A percentile compares a stretch with the other conserved stretches of the same genome.
Conservation (phyloP, 30 jellyfish, hydroid and myxozoan species). For the Turritopsis dohrnii region DNA sequence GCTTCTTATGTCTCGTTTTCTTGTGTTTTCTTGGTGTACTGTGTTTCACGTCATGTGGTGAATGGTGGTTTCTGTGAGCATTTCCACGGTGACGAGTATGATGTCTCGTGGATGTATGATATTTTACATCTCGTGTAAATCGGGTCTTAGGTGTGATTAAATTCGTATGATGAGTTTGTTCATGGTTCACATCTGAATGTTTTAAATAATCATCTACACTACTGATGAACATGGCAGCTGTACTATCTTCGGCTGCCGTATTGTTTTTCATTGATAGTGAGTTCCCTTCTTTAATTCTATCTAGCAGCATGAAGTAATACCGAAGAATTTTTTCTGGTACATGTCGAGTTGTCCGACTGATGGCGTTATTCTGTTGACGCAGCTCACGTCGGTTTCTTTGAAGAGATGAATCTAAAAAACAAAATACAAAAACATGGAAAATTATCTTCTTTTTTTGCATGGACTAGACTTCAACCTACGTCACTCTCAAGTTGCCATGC, state of each 20-base stretch:
- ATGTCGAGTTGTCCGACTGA: background rate
- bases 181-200: background rate
- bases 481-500: no score
- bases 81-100: background rate
- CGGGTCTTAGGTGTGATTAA: background rate
- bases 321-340: background rate
- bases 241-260: background rate
- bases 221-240: background rate
- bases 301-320: background rate
- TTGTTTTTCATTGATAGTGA: background rate
- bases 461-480: background rate
- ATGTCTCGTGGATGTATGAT: background rate
- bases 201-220: background rate
- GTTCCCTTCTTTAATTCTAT: background rate
- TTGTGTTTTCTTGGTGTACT: background rate
- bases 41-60: background rate
- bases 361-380: background rate
- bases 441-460: background rate
- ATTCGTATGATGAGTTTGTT: background rate
- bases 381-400: background rate
- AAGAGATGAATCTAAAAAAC: background rate
- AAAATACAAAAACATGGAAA: background rate
- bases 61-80: background rate
- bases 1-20: background rate
- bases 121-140: conserved; percentile 6